A percentile compares a stretch with the other conserved stretches of the same genome.
phyloP scores from a whole-genome alignment of 1,140 invertebrate species.

The Drosophila kurseongensis region DNA sequence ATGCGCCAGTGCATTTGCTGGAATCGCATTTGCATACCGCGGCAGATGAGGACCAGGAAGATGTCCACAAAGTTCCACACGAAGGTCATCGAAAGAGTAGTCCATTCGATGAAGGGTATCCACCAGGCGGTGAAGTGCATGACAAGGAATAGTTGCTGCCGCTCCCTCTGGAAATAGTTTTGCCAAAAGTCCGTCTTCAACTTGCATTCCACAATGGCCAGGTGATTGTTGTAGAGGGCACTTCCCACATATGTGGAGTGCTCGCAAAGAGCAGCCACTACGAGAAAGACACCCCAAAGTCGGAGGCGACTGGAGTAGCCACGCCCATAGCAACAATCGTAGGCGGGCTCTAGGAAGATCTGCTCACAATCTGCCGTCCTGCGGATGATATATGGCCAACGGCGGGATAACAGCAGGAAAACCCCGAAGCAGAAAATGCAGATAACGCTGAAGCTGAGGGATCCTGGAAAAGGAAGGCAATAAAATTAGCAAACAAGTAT shows the following conservation, averaged over 20 bases:
- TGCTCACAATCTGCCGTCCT: conserved; percentile 59
- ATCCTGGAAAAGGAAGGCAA: conserved; percentile 29
- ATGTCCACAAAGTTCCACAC: conserved; percentile 89
- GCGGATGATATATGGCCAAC: conserved; percentile 66
- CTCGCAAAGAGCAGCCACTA: conserved; percentile 60
- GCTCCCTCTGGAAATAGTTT: conserved; percentile 73
- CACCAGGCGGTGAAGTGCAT: conserved; percentile 57
- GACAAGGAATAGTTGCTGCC: conserved; percentile 67
- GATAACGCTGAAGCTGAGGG: conserved; percentile 76
- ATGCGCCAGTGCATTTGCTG: conserved; percentile 85
- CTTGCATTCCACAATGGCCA: conserved; percentile 71
- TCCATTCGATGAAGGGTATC: conserved; percentile 74
- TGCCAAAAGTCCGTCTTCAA: conserved; percentile 72
- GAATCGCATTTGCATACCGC: conserved; percentile 86
- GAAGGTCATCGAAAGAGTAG: conserved; percentile 86
- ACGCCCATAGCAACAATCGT: conserved; percentile 47
- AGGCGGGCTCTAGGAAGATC: conserved; percentile 60
- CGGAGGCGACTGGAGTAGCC: conserved; percentile 55
- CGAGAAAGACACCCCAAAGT: conserved; percentile 48
- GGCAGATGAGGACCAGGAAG: conserved; percentile 87
- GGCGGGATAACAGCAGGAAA: conserved; percentile 59
- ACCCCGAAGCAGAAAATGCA: conserved; percentile 65
- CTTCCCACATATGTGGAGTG: conserved; percentile 71
- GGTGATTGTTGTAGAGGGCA: conserved; percentile 71
- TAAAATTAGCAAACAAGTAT: too few species aligned